Conservation (phyloP, 2,113 vertebrate species). For the Mus musculus region DNA sequence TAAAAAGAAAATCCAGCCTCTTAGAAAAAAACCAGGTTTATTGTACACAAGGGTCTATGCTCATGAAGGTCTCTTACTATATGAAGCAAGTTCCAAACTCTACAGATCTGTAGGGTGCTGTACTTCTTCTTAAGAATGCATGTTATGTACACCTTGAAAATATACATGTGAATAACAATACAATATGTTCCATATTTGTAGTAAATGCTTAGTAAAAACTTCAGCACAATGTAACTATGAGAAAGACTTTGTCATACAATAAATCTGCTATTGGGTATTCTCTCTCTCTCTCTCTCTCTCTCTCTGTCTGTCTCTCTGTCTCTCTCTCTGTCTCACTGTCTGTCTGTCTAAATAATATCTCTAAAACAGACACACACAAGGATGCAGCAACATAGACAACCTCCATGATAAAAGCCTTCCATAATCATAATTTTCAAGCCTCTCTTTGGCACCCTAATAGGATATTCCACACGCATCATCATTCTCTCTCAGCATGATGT, state of each 20-base stretch:
- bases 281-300: constrained; percentile 38
- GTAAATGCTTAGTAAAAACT: constrained; percentile 82
- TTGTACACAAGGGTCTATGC: constrained; percentile 70
- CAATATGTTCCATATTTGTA: constrained; percentile 83
- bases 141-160: constrained; percentile 68
- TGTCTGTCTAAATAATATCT: background rate
- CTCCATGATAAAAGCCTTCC: constrained; percentile 89
- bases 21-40: constrained; percentile 79
- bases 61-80: constrained; percentile 75
- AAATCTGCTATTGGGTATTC: constrained; percentile 74
- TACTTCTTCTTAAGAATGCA: constrained; percentile 66
- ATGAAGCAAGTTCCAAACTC: constrained; percentile 64
- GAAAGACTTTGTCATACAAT: constrained; percentile 83
- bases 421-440: constrained; percentile 89
- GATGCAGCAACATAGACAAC: constrained; percentile 85
- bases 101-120: background rate
- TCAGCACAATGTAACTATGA: constrained; percentile 86
- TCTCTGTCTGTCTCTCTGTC: background rate
- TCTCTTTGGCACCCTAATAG: constrained; percentile 87
- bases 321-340: background rate
- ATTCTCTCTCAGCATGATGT: constrained; percentile 89
- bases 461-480: constrained; percentile 88
- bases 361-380: background rate
- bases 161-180: constrained; percentile 86
- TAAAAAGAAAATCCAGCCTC: constrained; percentile 79